phyloP scores from a whole-genome alignment of 2,113 vertebrate genomes.

The Hippoglossus stenolepis region DNA sequence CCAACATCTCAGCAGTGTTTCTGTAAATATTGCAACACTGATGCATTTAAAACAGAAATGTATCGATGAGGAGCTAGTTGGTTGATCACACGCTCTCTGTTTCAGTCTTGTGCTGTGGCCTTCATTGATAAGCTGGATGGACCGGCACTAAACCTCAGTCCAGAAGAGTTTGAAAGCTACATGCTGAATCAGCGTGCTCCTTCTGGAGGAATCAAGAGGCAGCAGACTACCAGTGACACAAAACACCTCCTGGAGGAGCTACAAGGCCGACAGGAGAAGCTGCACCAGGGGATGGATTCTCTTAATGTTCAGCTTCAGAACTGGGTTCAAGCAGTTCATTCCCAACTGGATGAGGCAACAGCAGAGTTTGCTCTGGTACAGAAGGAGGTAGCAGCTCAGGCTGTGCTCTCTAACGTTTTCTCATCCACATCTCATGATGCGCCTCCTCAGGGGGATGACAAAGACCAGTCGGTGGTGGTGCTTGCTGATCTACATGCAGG shows the following conservation, averaged over 20 bases:
- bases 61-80: too few species aligned
- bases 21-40: too few species aligned
- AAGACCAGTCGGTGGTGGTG: constrained; percentile 33
- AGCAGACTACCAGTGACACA: constrained; percentile 61
- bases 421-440: constrained; percentile 35
- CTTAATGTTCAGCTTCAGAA: constrained; percentile 75
- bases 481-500: constrained; percentile 36
- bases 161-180: constrained; percentile 81
- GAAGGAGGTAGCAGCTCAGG: constrained; percentile 48
- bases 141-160: constrained; percentile 81
- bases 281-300: constrained; percentile 70
- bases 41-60: too few species aligned
- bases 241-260: constrained; percentile 79
- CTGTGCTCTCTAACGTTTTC: constrained; percentile 18
- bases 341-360: constrained; percentile 77
- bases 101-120: constrained; percentile 83
- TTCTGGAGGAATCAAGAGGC: constrained; percentile 28
- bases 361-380: constrained; percentile 55
- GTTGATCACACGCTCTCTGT: neutral
- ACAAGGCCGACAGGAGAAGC: constrained; percentile 78
- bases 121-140: constrained; percentile 86
- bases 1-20: too few species aligned
- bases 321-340: constrained; percentile 80
- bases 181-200: constrained; percentile 75
- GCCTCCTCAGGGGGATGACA: constrained; percentile 31